Base-by-base conservation (phyloP, 2,113 vertebrate species). In the Albula glossodonta region DNA sequence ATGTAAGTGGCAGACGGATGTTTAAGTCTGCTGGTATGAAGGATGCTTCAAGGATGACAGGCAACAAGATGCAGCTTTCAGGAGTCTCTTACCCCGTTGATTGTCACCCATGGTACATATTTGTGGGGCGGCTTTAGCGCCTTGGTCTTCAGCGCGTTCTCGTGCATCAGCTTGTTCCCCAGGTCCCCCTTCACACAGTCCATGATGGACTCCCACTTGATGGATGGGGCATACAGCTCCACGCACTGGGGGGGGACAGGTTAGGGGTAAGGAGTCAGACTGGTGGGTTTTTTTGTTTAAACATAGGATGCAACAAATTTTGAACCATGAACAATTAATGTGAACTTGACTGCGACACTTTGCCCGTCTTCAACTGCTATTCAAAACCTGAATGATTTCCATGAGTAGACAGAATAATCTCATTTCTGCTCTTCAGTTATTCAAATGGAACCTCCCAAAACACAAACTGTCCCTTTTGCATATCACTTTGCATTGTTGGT, bases 61-160 rank as follows among this genome's bases (percentile, higher is more conserved):
- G 22, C 19, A 5, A 22, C 15, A 22, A 6, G 63, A 3, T n/a
- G 17, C 4, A 22, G 63, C 5, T 3, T 70, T 70, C 5, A 41
- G 77, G 1, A 10, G 51, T 41, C 52, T 56, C 92, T 90, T 92
- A 98, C 98, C 95, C 96, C 97, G 0, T 99, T 96, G 86, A 99
- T 41, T 25, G 97, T 93, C 25, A 99, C 87, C 98, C 98, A 99
- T 78, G 98, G 98, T 79, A 99, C 98, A 0, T 96, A 99, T 0
- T 95, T 0, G 41, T 99, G 98, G 0, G 95, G 94, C 0, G 98
- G 98, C 0, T 94, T 82, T 49, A 99, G 93, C 0, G 94, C 94
- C 0, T 84, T 1, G 0, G 98, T 99, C 81, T 87, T 84, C 83
- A 96, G 85, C 0, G 98, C 98, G 0, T 99, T 99, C 63, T 15